These are phyloP conservation scores for Silvanus unidentatus DNA, from an alignment of 2,888 invertebrate species.

Conservation along the genomic window DNA sequence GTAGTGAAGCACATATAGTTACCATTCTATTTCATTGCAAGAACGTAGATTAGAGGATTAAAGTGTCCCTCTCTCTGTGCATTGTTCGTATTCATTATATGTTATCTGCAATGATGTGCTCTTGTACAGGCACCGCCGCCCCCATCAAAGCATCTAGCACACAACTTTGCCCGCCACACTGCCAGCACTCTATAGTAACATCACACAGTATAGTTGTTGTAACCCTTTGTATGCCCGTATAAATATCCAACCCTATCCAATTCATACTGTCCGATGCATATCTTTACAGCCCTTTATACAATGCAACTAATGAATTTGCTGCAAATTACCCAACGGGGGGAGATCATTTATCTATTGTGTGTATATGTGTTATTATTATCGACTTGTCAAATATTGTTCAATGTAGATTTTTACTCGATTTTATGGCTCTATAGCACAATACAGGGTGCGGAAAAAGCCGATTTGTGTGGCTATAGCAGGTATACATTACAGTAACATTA, in stretches of 20 bases:
- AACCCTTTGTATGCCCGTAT: conserved; percentile 9
- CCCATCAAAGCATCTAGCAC: too few relatives aligned
- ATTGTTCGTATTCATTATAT: conserved; percentile 13
- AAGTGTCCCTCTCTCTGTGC: conserved; percentile 10
- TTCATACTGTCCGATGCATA: conserved; percentile 14
- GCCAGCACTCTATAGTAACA: neutral
- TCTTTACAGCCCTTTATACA: conserved; percentile 16
- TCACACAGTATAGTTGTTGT: conserved; percentile 9
- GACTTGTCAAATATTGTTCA: neutral
- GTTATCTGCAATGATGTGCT: conserved; percentile 14
- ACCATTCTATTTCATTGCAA: conserved; percentile 2
- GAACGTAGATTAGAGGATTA: conserved; percentile 23
- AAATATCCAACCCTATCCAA: conserved; percentile 4
- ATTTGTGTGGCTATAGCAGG: too few relatives aligned
- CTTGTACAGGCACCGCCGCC: neutral
- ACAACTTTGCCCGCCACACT: too few relatives aligned
- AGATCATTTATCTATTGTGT: conserved; percentile 14
- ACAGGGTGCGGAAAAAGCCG: neutral
- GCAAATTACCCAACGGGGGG: conserved; percentile 16
- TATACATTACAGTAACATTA: neutral
- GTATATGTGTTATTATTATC: neutral
- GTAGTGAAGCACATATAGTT: neutral
- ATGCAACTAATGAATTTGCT: conserved; percentile 22
- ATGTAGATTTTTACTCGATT: neutral
- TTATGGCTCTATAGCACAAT: neutral